These are phyloP conservation scores for Latrodectus geometricus DNA, from an alignment of 1,140 invertebrate species.

Conservation along the genomic window DNA sequence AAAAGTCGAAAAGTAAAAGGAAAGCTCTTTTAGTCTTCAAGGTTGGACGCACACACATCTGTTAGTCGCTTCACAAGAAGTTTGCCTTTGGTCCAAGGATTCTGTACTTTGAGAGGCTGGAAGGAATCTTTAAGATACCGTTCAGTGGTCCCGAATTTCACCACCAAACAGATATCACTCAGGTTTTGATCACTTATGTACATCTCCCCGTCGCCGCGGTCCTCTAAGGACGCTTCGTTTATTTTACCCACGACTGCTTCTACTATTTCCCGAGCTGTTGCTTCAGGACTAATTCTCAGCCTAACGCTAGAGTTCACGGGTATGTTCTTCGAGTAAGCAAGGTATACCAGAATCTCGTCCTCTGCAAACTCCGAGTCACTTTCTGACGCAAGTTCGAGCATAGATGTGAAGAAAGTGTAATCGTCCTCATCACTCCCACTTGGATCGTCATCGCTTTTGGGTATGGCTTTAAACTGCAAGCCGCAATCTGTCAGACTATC, in stretches of 20 bases:
- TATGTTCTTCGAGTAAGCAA: conserved; percentile 93
- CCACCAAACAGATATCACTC: conserved; percentile 90
- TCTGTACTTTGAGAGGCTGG: conserved; percentile 89
- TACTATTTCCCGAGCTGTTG: conserved; percentile 91
- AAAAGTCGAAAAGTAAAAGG: neutral
- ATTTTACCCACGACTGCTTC: conserved; percentile 93
- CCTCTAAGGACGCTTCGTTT: conserved; percentile 89
- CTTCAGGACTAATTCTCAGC: conserved; percentile 88
- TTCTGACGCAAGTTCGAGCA: conserved; percentile 26
- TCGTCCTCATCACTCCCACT: conserved; percentile 5
- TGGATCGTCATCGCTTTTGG: neutral
- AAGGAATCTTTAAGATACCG: conserved; percentile 93
- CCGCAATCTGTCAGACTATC: conserved; percentile 52
- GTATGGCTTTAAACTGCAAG: conserved; percentile 45
- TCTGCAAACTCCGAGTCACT: neutral
- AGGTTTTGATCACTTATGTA: conserved; percentile 75
- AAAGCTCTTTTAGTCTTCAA: conserved; percentile 12
- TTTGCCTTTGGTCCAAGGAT: conserved; percentile 93
- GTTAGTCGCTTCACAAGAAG: conserved; percentile 77
- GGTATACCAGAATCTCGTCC: conserved; percentile 79
- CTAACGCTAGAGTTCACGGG: conserved; percentile 91
- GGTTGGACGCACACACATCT: conserved; percentile 7
- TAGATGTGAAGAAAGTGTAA: conserved; percentile 9
- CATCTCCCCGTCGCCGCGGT: conserved; percentile 85
- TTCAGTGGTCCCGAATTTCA: conserved; percentile 91